These are phyloP conservation scores for Brachionus koreanus DNA, from an alignment of 1,140 invertebrate species.

Conservation along the genomic window DNA sequence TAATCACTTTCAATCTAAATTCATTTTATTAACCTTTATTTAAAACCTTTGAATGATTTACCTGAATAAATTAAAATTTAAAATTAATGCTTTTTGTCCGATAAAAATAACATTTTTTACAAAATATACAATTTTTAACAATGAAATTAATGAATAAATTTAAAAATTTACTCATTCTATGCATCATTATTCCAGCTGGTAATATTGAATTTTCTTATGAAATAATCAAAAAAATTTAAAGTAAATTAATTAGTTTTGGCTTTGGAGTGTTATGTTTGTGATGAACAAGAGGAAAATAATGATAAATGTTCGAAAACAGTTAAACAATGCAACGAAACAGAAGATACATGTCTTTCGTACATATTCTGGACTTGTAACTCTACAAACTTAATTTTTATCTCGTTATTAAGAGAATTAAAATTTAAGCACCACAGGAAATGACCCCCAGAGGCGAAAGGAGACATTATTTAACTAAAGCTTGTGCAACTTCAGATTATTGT, in stretches of 20 bases:
- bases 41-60: neutral
- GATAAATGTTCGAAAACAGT: conserved; percentile 90
- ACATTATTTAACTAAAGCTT: conserved; percentile 86
- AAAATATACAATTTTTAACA: neutral
- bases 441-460: conserved; percentile 84
- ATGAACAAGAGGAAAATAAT: conserved; percentile 81
- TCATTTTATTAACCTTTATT: conserved; percentile 33
- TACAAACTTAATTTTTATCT: neutral
- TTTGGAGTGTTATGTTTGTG: conserved; percentile 89
- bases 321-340: conserved; percentile 76
- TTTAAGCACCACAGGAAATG: conserved; percentile 58
- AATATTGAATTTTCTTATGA: neutral
- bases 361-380: conserved; percentile 52
- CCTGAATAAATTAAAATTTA: conserved; percentile 4
- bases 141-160: neutral
- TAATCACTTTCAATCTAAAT: conserved; percentile 5
- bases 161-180: neutral
- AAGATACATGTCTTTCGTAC: conserved; percentile 72
- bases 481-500: conserved; percentile 76
- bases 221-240: neutral
- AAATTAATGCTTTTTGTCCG: neutral
- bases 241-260: conserved; percentile 15
- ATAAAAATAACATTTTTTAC: neutral
- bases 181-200: neutral
- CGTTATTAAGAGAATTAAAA: neutral